These are phyloP conservation scores for Indri indri DNA, from an alignment of 2,113 vertebrate genomes.

Conservation along the genomic window DNA sequence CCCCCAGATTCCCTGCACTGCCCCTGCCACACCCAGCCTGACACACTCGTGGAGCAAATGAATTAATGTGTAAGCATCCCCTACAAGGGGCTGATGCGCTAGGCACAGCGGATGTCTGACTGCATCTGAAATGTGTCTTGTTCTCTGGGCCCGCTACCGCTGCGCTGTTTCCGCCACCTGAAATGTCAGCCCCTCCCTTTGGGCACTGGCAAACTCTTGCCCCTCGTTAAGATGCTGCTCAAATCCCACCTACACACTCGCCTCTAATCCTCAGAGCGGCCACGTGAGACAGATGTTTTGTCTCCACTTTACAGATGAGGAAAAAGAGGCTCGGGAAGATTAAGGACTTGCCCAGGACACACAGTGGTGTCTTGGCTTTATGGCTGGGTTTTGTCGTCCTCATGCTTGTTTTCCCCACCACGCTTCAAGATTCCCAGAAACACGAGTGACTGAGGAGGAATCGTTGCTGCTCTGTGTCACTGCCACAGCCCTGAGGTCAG, in stretches of 20 bases:
- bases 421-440: not conserved
- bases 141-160: not conserved
- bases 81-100: not conserved
- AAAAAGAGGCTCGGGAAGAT: not conserved
- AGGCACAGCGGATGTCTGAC: too few relatives aligned
- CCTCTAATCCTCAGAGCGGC: not conserved
- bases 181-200: not conserved
- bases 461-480: not conserved
- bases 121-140: not conserved
- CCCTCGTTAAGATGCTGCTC: not conserved
- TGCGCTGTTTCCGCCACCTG: not conserved
- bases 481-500: rapidly evolving
- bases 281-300: not conserved
- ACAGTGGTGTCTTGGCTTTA: not conserved
- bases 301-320: not conserved
- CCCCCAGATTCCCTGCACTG: too few relatives aligned
- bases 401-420: not conserved
- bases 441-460: not conserved
- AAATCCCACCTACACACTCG: not conserved
- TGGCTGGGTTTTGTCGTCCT: not conserved
- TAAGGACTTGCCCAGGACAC: not conserved
- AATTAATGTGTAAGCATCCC: too few relatives aligned
- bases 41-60: rapidly evolving
- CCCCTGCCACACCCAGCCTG: not conserved
- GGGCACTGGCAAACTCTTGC: not conserved